Base-by-base conservation (phyloP, 2,888 invertebrate species). In the Himalopsyche tibetana region DNA sequence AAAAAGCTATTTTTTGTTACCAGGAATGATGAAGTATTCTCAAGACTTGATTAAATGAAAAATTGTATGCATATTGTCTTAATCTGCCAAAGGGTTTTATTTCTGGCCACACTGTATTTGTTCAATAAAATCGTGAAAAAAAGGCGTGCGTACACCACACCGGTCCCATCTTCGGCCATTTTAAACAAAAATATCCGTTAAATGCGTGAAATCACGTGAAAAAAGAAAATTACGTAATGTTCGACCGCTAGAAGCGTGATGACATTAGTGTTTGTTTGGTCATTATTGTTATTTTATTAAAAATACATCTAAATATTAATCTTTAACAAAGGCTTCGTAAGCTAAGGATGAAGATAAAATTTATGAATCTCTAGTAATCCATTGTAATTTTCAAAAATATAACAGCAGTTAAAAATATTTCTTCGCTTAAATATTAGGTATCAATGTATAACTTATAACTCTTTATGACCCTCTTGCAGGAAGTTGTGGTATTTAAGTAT, bases 111-210 rank as follows among this genome's bases (percentile, higher is more conserved):
- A 74, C 74, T 74, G 74, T 74, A 36, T 36, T 74, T 74, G 36
- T 36, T 74, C 4, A 28, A 19, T 63, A 19, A 63, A 63, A 63
- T 63, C 19, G 28, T 63, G 28, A 4, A 74, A 80, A 80, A 80
- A 80, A 80, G 80, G 42, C 42, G 42, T 51, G 80, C 45, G 80
- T 51, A 51, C 45, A 80, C 51, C 80, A 19, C 80, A 8, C 80
- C 45, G n/a, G 19, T 80, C 51, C 87, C 85, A 82, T 55, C 85
- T 55, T 79, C 83, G 56, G 55, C 85, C 85, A 85, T 85, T 85
- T 85, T 82, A 85, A 85, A 83, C 83, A 85, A 85, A 83, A 85
- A 85, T 85, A 80, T 55, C n/a, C 80, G 40, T 19, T 51, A 79
- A 85, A 74, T 74, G 79, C 85, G 85, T 85, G 85, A 85, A 85